phyloP scores from a whole-genome alignment of 2,888 invertebrate species.

The Tipula vernalis region DNA sequence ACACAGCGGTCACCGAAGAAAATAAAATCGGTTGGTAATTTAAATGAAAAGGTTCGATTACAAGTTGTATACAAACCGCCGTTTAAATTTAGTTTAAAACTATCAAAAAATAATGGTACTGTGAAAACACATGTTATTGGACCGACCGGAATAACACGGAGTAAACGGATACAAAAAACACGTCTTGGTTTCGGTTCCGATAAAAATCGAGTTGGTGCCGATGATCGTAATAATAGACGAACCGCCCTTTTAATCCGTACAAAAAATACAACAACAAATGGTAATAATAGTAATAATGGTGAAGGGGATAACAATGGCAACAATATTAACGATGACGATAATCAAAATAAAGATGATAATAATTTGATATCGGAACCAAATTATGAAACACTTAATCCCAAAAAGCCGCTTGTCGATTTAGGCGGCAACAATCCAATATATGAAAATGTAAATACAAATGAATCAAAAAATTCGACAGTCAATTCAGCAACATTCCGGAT shows the following conservation, averaged over 20 bases:
- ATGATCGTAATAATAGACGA: slow-evolving; percentile 25
- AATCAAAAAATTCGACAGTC: background rate
- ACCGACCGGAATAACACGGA: slow-evolving; percentile 20
- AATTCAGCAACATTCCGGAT: slow-evolving; percentile 21
- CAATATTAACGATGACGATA: slow-evolving; percentile 23
- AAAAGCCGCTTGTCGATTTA: slow-evolving; percentile 16
- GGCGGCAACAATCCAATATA: slow-evolving; percentile 14
- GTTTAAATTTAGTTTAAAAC: slow-evolving; percentile 72
- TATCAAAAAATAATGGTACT: slow-evolving; percentile 37
- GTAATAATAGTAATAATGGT: background rate
- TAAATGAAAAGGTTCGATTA: slow-evolving; percentile 59
- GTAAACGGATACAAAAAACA: slow-evolving; percentile 22
- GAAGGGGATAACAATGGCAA: slow-evolving; percentile 23
- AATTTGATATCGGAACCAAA: slow-evolving; percentile 28
- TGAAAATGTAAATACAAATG: slow-evolving; percentile 18
- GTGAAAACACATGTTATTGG: slow-evolving; percentile 34
- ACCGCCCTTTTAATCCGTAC: slow-evolving; percentile 28
- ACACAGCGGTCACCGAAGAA: slow-evolving; percentile 47
- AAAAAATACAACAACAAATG: slow-evolving; percentile 14
- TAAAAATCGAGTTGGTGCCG: slow-evolving; percentile 20
- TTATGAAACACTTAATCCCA: slow-evolving; percentile 33
- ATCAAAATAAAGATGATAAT: slow-evolving; percentile 30
- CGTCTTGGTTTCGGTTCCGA: slow-evolving; percentile 16
- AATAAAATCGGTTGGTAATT: slow-evolving; percentile 59
- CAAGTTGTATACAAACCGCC: slow-evolving; percentile 82